Percentiles rank a stretch among this genome's conserved stretches.
phyloP scores from a whole-genome alignment of 2,888 invertebrate genomes.

The Dichetophora obliterata region DNA sequence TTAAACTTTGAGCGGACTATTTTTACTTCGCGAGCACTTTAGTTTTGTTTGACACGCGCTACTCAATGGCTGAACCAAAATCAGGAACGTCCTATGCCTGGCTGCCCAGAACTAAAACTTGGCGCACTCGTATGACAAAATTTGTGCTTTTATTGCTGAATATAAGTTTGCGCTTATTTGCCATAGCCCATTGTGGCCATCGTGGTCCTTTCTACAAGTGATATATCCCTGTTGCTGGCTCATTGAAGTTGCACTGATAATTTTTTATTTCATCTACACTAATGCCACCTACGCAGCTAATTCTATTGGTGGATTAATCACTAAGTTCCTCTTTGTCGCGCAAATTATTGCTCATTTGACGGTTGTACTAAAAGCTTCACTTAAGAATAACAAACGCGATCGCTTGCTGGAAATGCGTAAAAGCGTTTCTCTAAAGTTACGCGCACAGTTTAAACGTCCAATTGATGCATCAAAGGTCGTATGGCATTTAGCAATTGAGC shows the following conservation, averaged over 20 bases:
- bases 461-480: slow-evolving; percentile 14
- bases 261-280: slow-evolving; percentile 39
- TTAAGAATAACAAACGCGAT: slow-evolving; percentile 42
- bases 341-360: slow-evolving; percentile 53
- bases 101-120: background rate
- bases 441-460: slow-evolving; percentile 35
- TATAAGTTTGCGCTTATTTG: slow-evolving; percentile 45
- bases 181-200: slow-evolving; percentile 39
- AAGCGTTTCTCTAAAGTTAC: slow-evolving; percentile 47
- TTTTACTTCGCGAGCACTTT: background rate
- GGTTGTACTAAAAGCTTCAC: slow-evolving; percentile 52
- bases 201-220: slow-evolving; percentile 27
- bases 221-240: slow-evolving; percentile 46
- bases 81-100: background rate
- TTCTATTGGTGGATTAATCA: slow-evolving; percentile 49
- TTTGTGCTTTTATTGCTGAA: slow-evolving; percentile 17
- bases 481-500: slow-evolving; percentile 20
- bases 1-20: no score
- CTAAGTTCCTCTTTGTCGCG: slow-evolving; percentile 48
- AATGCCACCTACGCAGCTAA: background rate
- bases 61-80: background rate
- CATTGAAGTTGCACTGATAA: slow-evolving; percentile 28
- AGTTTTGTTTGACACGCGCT: background rate
- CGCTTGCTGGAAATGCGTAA: slow-evolving; percentile 45
- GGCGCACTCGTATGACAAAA: background rate